Evolutionary conservation across 2,113 vertebrate species (phyloP).

Genomic region (Ictidomys tridecemlineatus): DNA sequence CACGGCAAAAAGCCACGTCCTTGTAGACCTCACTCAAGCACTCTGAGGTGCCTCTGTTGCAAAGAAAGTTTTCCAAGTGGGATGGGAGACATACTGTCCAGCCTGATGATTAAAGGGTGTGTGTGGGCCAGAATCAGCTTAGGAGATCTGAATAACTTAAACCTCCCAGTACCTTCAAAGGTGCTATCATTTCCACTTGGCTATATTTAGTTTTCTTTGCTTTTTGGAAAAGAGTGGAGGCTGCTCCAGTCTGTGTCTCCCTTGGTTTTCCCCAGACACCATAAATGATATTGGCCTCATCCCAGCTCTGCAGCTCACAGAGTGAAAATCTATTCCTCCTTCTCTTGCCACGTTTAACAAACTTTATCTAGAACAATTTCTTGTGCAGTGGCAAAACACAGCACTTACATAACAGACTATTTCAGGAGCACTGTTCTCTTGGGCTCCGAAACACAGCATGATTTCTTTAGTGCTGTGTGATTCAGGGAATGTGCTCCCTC

Average conservation of each 20-base stretch:
- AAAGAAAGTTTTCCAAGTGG: slow-evolving; percentile 78
- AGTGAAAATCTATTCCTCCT: slow-evolving; percentile 72
- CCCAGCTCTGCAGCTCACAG: slow-evolving; percentile 60
- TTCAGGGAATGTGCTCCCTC: slow-evolving; percentile 28
- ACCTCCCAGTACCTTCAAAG: slow-evolving; percentile 85
- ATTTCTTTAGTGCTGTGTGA: slow-evolving; percentile 54
- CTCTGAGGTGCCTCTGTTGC: slow-evolving; percentile 12
- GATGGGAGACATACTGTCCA: slow-evolving; percentile 66
- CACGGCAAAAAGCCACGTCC: background rate
- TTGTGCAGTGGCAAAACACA: slow-evolving; percentile 74
- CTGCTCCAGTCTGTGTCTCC: slow-evolving; percentile 80
- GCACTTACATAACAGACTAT: slow-evolving; percentile 81
- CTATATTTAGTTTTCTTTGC: too few species aligned
- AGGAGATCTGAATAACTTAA: slow-evolving; percentile 86
- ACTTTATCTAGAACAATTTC: slow-evolving; percentile 82
- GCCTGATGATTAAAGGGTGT: slow-evolving; percentile 81
- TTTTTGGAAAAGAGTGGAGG: slow-evolving; percentile 75
- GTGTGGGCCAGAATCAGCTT: slow-evolving; percentile 84
- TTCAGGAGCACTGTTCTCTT: slow-evolving; percentile 78
- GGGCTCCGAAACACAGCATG: slow-evolving; percentile 67
- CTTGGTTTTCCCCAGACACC: slow-evolving; percentile 83
- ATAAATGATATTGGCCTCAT: slow-evolving; percentile 79
- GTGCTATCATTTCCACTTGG: slow-evolving; percentile 73
- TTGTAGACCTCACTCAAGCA: slow-evolving; percentile 29
- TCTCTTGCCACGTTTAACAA: slow-evolving; percentile 75